Percentiles rank a stretch among this genome's conserved stretches.
Conservation (phyloP, 2,888 invertebrate species). For the Apoderus coryli region DNA sequence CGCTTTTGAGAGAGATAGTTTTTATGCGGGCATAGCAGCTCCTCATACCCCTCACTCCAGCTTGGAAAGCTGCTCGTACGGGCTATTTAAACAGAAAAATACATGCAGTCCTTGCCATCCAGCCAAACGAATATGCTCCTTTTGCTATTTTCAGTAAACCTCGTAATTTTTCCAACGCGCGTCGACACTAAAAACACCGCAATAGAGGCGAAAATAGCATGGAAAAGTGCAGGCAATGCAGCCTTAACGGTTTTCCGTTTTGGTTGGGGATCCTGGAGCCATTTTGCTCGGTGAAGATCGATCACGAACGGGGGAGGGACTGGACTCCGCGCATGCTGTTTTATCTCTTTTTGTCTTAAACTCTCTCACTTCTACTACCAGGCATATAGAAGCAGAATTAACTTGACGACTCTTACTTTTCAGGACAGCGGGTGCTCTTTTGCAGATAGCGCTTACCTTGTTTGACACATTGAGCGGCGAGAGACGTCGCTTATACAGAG, state of each 20-base stretch:
- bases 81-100: constrained; percentile 32
- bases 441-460: too few species aligned
- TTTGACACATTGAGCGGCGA: too few species aligned
- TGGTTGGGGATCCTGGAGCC: constrained; percentile 33
- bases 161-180: constrained; percentile 31
- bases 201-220: constrained; percentile 29
- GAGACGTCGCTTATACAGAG: too few species aligned
- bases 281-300: constrained; percentile 34
- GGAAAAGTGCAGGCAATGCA: constrained; percentile 20
- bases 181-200: constrained; percentile 30
- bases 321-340: constrained; percentile 33
- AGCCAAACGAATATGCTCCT: constrained; percentile 30
- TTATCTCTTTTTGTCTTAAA: constrained; percentile 36
- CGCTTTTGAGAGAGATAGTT: constrained; percentile 34
- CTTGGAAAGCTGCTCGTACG: constrained; percentile 22
- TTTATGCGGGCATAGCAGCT: constrained; percentile 29
- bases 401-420: constrained; percentile 24
- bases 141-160: constrained; percentile 29
- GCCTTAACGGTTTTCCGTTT: constrained; percentile 33
- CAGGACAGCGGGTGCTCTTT: constrained; percentile 1
- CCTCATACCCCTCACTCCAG: constrained; percentile 23
- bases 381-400: constrained; percentile 24
- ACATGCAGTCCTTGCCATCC: constrained; percentile 25
- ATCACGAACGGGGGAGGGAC: constrained; percentile 32
- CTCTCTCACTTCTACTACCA: constrained; percentile 30